Percentiles rank a stretch among this genome's conserved stretches.
Evolutionary conservation across 2,797 vertebrate genomes (phyloP).

Genomic region (Limosa lapponica): DNA sequence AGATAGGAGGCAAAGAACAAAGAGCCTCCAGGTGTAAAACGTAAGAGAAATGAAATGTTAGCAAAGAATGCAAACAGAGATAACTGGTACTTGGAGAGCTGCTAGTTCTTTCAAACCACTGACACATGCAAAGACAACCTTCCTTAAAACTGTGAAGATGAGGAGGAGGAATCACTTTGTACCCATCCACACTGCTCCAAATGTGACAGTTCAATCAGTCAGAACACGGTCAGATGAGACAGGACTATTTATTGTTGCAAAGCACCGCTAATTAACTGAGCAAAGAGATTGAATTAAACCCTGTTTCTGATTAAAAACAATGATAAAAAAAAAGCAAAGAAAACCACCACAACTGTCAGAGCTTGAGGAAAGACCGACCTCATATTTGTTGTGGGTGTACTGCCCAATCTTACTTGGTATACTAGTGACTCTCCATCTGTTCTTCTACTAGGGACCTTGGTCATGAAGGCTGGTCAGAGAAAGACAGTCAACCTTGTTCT

Average conservation of each 20-base stretch:
- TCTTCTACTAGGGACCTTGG: not conserved
- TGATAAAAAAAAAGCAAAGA: not conserved
- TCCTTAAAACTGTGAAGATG: not conserved
- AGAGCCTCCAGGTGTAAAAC: not conserved
- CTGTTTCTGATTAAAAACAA: constrained; percentile 5
- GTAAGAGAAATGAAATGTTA: not conserved
- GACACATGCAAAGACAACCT: not conserved
- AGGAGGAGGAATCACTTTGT: not conserved
- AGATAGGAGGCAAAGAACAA: not conserved
- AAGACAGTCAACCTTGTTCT: not conserved
- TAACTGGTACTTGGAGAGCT: not conserved
- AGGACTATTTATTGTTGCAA: not conserved
- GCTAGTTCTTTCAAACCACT: not conserved
- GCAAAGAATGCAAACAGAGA: constrained; percentile 19
- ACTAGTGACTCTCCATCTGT: not conserved
- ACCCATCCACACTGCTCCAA: not conserved
- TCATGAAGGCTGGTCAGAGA: not conserved
- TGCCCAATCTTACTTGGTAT: not conserved
- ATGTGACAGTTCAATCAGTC: not conserved
- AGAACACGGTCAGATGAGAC: not conserved
- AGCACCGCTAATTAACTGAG: not conserved
- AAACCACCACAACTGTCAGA: not conserved
- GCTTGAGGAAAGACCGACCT: not conserved
- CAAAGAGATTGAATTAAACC: not conserved
- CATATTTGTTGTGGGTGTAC: not conserved